Base-by-base conservation (phyloP, 1,140 invertebrate species). In the Drosophila micromelanica region DNA sequence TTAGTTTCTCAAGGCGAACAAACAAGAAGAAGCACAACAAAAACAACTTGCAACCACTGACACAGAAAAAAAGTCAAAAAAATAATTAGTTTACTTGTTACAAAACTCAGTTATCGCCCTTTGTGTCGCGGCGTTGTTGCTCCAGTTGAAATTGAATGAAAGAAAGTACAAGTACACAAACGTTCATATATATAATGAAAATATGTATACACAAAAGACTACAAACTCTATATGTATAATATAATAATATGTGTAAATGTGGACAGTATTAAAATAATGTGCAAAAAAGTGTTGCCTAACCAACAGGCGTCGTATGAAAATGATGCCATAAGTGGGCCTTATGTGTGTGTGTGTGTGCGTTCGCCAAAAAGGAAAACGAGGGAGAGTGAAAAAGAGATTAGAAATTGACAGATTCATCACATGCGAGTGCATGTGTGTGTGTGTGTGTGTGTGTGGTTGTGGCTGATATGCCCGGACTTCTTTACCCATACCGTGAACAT, bases 1-100 rank as follows among this genome's bases (percentile, higher is more conserved):
- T 51, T 27, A 37, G n/a, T 37, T 46, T 64, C 70, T 72, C 63
- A 80, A 80, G 77, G 76, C 68, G 51, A 71, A 52, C 73, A 70
- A 54, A 67, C 63, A 76, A 64, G 35, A 42, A 42, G 30, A 48
- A 64, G 51, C 15, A 43, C 52, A 51, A 23, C 37, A 62, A 64
- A 57, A 70, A 52, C 46, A 67, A 71, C 77, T 70, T 37, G 12
- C 61, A 56, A 51, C 52, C 68, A 63, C 40, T 69, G 76, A 62
- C 55, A n/a, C 49, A 43, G 74, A 54, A 49, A 73, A 75, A 64
- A 72, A 23, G 78, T 90, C 73, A 73, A 86, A 80, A 80, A 90
- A 90, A 90, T 90, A 90, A 90, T 90, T 90, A 90, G 86, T 90
- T 90, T 90, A 90, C 86, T 90, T 90, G 87, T 80, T 82, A 82